Conservation (phyloP, 2,113 vertebrate genomes). For the Mus pahari region DNA sequence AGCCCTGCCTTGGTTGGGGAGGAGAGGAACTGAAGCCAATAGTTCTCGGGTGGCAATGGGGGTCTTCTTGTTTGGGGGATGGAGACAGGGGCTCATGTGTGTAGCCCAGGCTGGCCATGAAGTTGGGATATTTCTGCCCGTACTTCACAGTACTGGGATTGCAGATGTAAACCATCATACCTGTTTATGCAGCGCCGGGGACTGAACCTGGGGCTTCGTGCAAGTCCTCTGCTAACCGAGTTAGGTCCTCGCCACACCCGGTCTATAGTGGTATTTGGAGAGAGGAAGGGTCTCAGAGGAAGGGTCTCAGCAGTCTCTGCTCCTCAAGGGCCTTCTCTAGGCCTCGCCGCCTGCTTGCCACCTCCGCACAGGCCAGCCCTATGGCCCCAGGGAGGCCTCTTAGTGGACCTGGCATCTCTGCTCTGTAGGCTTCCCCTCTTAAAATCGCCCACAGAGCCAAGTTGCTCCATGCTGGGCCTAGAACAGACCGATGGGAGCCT, state of each 20-base stretch:
- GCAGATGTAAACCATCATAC: no score
- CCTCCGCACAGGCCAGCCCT: background rate
- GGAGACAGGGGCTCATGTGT: background rate
- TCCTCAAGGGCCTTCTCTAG: background rate
- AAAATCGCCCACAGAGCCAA: background rate
- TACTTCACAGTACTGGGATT: background rate
- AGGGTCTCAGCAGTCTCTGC: background rate
- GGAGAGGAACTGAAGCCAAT: background rate
- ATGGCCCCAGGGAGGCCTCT: background rate
- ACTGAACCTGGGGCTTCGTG: background rate
- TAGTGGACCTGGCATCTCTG: background rate
- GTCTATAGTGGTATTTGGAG: background rate
- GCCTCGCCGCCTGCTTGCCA: background rate
- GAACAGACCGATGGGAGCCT: background rate
- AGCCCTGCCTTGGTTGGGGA: background rate
- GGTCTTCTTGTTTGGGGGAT: background rate
- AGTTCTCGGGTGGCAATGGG: fast-evolving
- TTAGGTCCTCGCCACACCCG: background rate
- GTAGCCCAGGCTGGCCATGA: background rate
- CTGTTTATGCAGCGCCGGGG: background rate
- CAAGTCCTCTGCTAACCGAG: background rate
- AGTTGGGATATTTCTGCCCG: background rate
- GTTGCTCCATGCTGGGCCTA: background rate
- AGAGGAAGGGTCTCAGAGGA: background rate
- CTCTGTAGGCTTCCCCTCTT: background rate